These are phyloP conservation scores for Ispidina picta DNA, from an alignment of 2,797 vertebrate genomes.

Conservation along the genomic window DNA sequence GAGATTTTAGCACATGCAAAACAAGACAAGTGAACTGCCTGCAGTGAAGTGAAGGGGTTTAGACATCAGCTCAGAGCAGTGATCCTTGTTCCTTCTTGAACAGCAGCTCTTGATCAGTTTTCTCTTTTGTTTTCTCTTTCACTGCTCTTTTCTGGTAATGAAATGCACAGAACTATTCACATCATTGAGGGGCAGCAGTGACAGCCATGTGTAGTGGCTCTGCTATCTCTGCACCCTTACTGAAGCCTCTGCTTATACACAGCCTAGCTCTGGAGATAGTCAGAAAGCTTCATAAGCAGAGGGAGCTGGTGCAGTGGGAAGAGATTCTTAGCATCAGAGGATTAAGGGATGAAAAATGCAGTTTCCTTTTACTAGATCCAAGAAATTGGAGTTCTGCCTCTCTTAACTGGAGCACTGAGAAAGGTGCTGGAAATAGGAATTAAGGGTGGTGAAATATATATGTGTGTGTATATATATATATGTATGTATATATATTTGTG, in stretches of 20 bases:
- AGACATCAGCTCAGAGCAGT: background rate
- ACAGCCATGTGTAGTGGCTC: background rate
- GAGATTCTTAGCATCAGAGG: constrained; percentile 21
- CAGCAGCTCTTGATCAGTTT: constrained; percentile 15
- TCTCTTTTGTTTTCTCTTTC: constrained; percentile 14
- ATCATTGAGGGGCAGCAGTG: constrained; percentile 2
- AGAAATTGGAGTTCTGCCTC: background rate
- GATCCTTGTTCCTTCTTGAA: constrained; percentile 15
- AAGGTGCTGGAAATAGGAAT: background rate
- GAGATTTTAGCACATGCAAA: constrained; percentile 17
- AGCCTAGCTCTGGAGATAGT: background rate
- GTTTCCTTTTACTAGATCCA: constrained; percentile 29
- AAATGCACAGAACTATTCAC: background rate
- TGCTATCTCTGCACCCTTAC: constrained; percentile 46
- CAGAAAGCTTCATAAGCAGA: constrained; percentile 45
- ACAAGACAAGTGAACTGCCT: background rate
- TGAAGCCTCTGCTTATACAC: background rate
- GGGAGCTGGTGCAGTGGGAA: background rate
- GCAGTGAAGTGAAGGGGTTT: constrained; percentile 24
- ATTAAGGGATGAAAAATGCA: constrained; percentile 54
- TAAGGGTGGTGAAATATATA: background rate
- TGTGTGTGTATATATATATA: background rate
- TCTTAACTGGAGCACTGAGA: constrained; percentile 7
- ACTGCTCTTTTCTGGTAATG: background rate
- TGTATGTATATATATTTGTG: background rate